Percentiles rank a stretch among this genome's conserved stretches.
Evolutionary conservation across 2,113 vertebrate species (phyloP).

Genomic region (Trachemys scripta): DNA sequence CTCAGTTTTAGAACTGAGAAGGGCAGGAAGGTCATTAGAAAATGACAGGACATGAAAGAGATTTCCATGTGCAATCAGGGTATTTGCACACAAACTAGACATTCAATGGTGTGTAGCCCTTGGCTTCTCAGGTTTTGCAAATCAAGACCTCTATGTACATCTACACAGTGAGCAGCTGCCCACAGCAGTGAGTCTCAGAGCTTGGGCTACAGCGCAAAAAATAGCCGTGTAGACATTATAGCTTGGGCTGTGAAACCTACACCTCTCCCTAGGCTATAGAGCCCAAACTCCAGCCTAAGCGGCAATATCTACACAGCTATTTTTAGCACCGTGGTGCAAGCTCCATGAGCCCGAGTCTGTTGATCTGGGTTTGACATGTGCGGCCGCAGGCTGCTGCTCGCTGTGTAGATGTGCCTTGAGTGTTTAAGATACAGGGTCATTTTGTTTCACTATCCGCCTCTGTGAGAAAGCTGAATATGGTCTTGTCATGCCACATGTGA

Average conservation of each 20-base stretch:
- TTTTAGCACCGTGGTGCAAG: neutral
- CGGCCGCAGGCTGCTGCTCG: neutral
- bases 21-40: neutral
- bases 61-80: neutral
- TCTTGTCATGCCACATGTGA: neutral
- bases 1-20: neutral
- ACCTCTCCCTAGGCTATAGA: neutral
- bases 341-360: neutral
- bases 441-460: neutral
- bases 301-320: neutral
- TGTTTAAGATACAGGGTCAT: neutral
- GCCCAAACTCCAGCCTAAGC: neutral
- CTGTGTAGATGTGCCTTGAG: neutral
- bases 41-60: neutral
- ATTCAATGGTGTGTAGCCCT: neutral
- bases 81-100: neutral
- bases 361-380: neutral
- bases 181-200: neutral
- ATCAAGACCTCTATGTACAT: neutral
- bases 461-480: neutral
- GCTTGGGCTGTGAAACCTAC: neutral
- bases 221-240: neutral
- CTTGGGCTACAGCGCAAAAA: neutral
- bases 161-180: neutral
- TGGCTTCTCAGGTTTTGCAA: neutral